Conservation (phyloP, 2,888 invertebrate genomes). For the Microctonus brassicae region DNA sequence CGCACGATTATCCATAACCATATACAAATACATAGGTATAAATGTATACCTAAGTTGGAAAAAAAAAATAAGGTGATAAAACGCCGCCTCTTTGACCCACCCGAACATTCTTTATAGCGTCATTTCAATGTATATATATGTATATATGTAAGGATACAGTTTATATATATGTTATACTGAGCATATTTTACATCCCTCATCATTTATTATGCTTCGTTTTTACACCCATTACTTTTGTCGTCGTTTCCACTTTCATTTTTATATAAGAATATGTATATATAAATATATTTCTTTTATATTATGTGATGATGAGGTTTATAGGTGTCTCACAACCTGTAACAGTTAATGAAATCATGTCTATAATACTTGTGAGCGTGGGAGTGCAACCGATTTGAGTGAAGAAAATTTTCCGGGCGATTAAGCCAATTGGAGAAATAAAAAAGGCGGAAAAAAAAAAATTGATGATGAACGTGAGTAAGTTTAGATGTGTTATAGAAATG, state of each 20-base stretch:
- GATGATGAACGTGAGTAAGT: no score
- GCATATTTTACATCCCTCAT: neutral
- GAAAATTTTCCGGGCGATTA: no score
- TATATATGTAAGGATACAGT: neutral
- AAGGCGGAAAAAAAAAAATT: no score
- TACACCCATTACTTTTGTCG: neutral
- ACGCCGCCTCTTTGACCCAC: neutral
- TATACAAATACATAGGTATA: neutral
- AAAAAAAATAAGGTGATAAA: neutral
- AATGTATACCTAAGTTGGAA: neutral
- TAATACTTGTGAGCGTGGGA: no score
- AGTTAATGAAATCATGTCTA: no score
- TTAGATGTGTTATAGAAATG: no score
- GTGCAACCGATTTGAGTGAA: no score
- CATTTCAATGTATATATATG: neutral
- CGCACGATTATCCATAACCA: neutral
- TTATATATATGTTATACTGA: neutral
- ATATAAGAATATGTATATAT: no score
- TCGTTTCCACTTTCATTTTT: conserved; percentile 25
- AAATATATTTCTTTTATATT: no score
- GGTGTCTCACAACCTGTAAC: no score
- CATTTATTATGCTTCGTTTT: neutral
- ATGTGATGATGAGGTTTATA: no score
- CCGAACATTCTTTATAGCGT: neutral
- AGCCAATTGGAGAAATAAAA: no score